Percentiles rank a stretch among this genome's conserved stretches.
Conservation (phyloP, 2,113 vertebrate species). For the Microcebus ravelobensis region DNA sequence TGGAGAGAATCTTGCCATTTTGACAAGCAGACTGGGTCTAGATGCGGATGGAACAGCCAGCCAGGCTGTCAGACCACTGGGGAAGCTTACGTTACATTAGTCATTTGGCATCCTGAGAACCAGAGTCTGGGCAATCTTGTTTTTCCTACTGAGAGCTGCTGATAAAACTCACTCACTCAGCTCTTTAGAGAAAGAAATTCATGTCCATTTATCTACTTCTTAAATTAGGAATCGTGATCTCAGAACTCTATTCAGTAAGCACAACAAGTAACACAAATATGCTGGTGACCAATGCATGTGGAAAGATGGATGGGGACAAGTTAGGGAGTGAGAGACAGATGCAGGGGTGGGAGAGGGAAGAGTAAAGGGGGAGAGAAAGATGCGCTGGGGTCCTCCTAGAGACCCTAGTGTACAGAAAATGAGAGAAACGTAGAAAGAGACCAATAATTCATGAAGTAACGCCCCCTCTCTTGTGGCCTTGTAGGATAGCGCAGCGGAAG, state of each 20-base stretch:
- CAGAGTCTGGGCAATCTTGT: background rate
- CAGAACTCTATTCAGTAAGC: background rate
- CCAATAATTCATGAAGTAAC: background rate
- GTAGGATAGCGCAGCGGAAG: background rate
- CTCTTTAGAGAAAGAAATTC: background rate
- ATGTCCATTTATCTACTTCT: background rate
- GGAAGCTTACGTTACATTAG: constrained; percentile 18
- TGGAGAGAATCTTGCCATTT: background rate
- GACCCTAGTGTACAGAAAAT: background rate
- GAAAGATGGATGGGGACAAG: background rate
- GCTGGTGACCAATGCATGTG: background rate
- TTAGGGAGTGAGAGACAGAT: background rate
- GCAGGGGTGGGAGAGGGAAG: too few relatives aligned
- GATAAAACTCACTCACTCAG: background rate
- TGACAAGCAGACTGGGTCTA: background rate
- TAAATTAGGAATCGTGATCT: background rate
- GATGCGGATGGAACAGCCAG: background rate
- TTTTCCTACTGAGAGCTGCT: background rate
- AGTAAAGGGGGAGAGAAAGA: background rate
- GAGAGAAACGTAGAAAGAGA: background rate
- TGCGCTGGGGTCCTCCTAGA: too few relatives aligned
- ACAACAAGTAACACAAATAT: background rate
- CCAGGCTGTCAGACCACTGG: background rate
- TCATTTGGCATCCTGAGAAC: background rate
- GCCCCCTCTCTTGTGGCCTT: background rate